Base-by-base conservation (phyloP, 1,140 invertebrate genomes). In the Harpegnathos saltator region DNA sequence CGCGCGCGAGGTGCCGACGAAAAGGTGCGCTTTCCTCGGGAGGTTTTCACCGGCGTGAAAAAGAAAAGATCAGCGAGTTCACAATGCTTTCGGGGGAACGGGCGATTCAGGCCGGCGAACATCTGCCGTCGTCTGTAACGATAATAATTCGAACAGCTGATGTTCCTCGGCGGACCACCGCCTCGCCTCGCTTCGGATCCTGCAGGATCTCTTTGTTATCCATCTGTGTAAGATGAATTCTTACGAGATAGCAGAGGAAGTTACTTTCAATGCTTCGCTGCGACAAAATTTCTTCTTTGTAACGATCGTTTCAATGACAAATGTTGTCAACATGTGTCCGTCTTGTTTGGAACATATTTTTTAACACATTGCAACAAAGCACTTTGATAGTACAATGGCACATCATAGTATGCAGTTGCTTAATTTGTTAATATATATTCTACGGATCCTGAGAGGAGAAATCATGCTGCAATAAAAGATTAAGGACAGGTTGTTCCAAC, bases 131-230 rank as follows among this genome's bases (percentile, higher is more conserved):
- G 90, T 89, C 90, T 90, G 73, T 89, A 92, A 92, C 92, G 91
- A 93, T 94, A 94, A 94, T 94, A 93, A 94, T 94, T 94, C 91
- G 91, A 94, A 94, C 93, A 94, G 93, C 93, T 94, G 93, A 94
- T 94, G 89, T 90, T 91, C 88, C 89, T 91, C 90, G 86, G 90
- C 83, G 62, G 92, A 91, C 88, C 87, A 90, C 90, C 89, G 90
- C 86, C 86, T 92, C 89, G 90, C 86, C 86, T 92, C 89, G 88
- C 50, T 82, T 86, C 68, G 78, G 84, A 85, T 88, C 84, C 89
- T 84, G 54, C 38, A 52, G 86, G 56, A 87, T 61, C 69, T 56
- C 75, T 80, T 80, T 80, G 75, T 80, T 71, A 38, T 48, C 22
- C 75, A 58, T 38, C 7, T 69, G 5, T n/a, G 33, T 56, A 59